A percentile compares a stretch with the other conserved stretches of the same genome.
Evolutionary conservation across 2,113 vertebrate genomes (phyloP).

Genomic region (Apaloderma vittatum): DNA sequence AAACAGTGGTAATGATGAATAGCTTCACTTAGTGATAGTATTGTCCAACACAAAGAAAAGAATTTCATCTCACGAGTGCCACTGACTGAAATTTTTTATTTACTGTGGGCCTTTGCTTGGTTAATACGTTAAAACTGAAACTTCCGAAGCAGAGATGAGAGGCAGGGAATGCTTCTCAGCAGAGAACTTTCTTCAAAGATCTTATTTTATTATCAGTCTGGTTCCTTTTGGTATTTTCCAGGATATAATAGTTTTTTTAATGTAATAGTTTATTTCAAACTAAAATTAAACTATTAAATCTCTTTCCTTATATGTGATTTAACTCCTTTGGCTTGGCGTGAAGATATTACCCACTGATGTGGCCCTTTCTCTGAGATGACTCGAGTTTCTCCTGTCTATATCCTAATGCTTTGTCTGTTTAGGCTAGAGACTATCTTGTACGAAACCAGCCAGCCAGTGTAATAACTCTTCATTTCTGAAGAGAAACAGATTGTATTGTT

Average conservation of each 20-base stretch:
- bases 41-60: not conserved
- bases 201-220: not conserved
- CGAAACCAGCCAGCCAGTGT: not conserved
- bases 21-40: not conserved
- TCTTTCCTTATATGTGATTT: not conserved
- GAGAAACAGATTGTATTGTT: not conserved
- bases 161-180: not conserved
- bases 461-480: slow-evolving; percentile 49
- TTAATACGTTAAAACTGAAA: not conserved
- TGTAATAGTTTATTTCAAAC: not conserved
- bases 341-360: not conserved
- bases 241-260: not conserved
- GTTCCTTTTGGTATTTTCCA: not conserved
- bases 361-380: not conserved
- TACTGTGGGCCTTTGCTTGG: not conserved
- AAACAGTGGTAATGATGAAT: not conserved
- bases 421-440: not conserved
- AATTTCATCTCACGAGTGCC: not conserved
- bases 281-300: not conserved
- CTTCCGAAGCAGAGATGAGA: not conserved
- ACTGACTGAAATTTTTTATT: not conserved
- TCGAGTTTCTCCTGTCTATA: not conserved
- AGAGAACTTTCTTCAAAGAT: not conserved
- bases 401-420: not conserved
- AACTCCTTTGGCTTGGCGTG: not conserved